Percentiles rank a stretch among this genome's conserved stretches.
These are phyloP conservation scores for Nymphalis polychloros DNA, from an alignment of 2,888 invertebrate genomes.

Conservation along the genomic window DNA sequence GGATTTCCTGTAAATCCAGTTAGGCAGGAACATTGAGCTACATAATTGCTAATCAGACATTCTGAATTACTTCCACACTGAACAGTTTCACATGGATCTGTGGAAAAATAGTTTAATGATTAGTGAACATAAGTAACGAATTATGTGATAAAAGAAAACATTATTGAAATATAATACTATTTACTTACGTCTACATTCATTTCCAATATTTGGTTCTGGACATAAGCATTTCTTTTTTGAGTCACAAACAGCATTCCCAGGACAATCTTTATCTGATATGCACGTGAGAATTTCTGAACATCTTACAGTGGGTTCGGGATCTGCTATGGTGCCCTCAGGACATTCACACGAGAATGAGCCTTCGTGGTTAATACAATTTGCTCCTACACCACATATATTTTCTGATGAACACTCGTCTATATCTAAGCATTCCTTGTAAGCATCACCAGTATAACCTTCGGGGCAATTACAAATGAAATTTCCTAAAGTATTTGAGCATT, in stretches of 20 bases:
- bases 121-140: slow-evolving; percentile 12
- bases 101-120: slow-evolving; percentile 46
- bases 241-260: slow-evolving; percentile 94
- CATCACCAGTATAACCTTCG: slow-evolving; percentile 92
- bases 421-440: slow-evolving; percentile 89
- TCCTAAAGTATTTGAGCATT: slow-evolving; percentile 90
- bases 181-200: slow-evolving; percentile 93
- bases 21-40: slow-evolving; percentile 91
- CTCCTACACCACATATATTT: slow-evolving; percentile 89
- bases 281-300: slow-evolving; percentile 93
- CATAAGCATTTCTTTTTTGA: slow-evolving; percentile 89
- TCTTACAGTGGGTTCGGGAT: slow-evolving; percentile 90
- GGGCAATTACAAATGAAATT: slow-evolving; percentile 91
- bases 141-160: slow-evolving; percentile 9
- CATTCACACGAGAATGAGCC: slow-evolving; percentile 91
- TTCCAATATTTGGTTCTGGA: slow-evolving; percentile 94
- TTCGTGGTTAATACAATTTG: slow-evolving; percentile 88
- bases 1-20: slow-evolving; percentile 89
- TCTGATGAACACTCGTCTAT: slow-evolving; percentile 90
- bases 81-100: slow-evolving; percentile 94
- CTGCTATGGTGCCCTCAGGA: slow-evolving; percentile 89
- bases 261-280: slow-evolving; percentile 88
- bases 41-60: slow-evolving; percentile 91
- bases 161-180: slow-evolving; percentile 3
- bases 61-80: slow-evolving; percentile 93